Evolutionary conservation across 2,888 invertebrate species (phyloP), one percentile per base, ranked within the genome.

Genomic region (Athetis lepigone): DNA sequence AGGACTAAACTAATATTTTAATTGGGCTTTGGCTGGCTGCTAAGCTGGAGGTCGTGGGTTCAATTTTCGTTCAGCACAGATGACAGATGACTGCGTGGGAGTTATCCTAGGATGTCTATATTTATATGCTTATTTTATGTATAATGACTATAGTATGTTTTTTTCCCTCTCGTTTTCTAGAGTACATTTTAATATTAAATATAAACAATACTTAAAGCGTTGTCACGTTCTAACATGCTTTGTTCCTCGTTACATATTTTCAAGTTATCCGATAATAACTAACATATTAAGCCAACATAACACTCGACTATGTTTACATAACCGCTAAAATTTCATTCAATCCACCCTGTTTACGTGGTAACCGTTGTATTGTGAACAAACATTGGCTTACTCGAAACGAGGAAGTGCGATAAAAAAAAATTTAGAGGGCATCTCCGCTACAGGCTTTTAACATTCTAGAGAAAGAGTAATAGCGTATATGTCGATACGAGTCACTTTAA

Each of bases 371-470:
- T 64, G 54, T 39, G 54, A 64, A 60, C 71, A 79, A 82, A 85
- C 75, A 81, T 79, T 78, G 75, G 70, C 74, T 80, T 67, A 55
- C 65, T 65, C 72, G 62, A 54, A 56, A 42, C 55, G 57, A 60
- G 60, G 63, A 67, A 75, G 75, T 61, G 51, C 64, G 55, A 71
- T 79, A 72, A 81, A 79, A 80, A 82, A 71, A 57, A 74, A 83
- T 73, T 75, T 73, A 70, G 71, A 67, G 60, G 74, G 72, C 70
- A 78, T 75, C 77, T 80, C 70, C 59, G 70, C 78, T 64, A 60
- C 70, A 54, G 80, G 82, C 83, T 88, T 86, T 88, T 83, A 85
- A 78, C 82, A 77, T 85, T 77, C 73, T 58, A 42, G 75, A 77
- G 74, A 80, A 82, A 79, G 70, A 74, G 21, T 59, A 49, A 65